A percentile compares a stretch with the other conserved stretches of the same genome.
phyloP scores from a whole-genome alignment of 2,888 invertebrate species.

The Sarcophaga variegata region DNA sequence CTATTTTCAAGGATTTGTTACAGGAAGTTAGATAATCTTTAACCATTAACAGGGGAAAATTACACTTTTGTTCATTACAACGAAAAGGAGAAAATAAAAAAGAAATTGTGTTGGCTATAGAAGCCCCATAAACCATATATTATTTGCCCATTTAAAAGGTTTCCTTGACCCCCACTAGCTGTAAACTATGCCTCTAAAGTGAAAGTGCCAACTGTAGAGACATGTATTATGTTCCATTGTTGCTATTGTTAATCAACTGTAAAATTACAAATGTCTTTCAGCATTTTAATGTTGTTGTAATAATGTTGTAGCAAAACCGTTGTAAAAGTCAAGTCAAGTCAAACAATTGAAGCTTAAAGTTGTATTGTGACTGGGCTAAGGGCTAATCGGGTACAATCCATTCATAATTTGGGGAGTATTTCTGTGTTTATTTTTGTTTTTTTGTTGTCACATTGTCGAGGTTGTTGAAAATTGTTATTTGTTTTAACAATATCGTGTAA shows the following conservation, averaged over 20 bases:
- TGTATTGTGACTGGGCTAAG: background rate
- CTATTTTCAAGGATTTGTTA: constrained; percentile 58
- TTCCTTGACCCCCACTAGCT: constrained; percentile 61
- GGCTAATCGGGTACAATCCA: background rate
- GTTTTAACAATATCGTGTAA: constrained; percentile 63
- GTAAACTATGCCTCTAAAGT: constrained; percentile 62
- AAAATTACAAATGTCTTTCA: constrained; percentile 48
- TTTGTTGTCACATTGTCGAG: constrained; percentile 33
- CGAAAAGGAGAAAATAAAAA: background rate
- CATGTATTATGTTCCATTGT: constrained; percentile 51
- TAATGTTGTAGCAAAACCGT: constrained; percentile 47
- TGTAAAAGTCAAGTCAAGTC: constrained; percentile 66
- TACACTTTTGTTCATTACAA: constrained; percentile 5
- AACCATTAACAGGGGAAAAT: constrained; percentile 14
- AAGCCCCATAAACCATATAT: constrained; percentile 61
- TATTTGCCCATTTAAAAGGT: constrained; percentile 46
- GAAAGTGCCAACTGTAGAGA: constrained; percentile 52
- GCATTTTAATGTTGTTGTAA: constrained; percentile 10
- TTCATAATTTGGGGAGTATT: constrained; percentile 33
- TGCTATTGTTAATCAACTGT: constrained; percentile 54
- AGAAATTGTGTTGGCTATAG: constrained; percentile 14
- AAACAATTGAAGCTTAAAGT: constrained; percentile 33
- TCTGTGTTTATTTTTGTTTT: constrained; percentile 8
- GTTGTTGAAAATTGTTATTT: constrained; percentile 63
- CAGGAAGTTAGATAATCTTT: constrained; percentile 67